A percentile compares a stretch with the other conserved stretches of the same genome.
Evolutionary conservation across 2,113 vertebrate genomes (phyloP).

Genomic region (Helogale parvula): DNA sequence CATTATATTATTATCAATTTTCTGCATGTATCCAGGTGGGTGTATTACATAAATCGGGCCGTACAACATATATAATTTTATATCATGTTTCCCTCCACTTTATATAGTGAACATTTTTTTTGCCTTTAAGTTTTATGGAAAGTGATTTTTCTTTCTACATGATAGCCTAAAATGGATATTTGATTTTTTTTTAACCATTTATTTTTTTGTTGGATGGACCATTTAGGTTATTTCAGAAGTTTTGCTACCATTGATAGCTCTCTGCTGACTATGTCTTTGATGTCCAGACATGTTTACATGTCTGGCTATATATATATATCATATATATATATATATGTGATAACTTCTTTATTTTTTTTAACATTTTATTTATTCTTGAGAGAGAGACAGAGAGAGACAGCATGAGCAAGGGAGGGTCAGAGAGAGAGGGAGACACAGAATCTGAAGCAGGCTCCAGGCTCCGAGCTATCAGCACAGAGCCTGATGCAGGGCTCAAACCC

Average conservation of each 20-base stretch:
- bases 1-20: background rate
- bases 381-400: too few species aligned
- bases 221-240: constrained; percentile 40
- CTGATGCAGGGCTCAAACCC: too few species aligned
- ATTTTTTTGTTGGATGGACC: constrained; percentile 14
- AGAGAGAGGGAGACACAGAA: too few species aligned
- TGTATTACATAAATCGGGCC: background rate
- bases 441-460: too few species aligned
- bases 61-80: constrained; percentile 37
- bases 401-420: too few species aligned
- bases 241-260: constrained; percentile 24
- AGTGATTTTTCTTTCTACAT: constrained; percentile 4
- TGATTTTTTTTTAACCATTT: background rate
- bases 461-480: too few species aligned
- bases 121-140: constrained; percentile 32
- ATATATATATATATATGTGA: background rate
- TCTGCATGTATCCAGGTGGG: background rate
- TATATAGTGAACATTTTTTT: constrained; percentile 21
- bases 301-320: background rate
- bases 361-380: too few species aligned
- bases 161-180: constrained; percentile 2
- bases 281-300: background rate
- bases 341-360: constrained; percentile 17
- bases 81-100: background rate
- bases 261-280: constrained; percentile 14